phyloP scores from a whole-genome alignment of 2,113 vertebrate species.

The Hymenochirus boettgeri region DNA sequence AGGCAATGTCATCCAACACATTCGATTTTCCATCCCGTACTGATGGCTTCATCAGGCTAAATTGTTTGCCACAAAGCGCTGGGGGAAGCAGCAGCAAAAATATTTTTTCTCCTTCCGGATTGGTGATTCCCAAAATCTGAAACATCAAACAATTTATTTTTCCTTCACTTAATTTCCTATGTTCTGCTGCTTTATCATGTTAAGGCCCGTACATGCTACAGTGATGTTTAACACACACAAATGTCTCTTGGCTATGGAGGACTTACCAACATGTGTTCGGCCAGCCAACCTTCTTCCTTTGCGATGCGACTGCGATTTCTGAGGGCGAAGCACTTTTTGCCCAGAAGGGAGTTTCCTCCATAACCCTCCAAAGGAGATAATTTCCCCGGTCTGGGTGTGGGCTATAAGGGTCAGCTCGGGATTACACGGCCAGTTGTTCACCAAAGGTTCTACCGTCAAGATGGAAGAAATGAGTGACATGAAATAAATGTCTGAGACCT shows the following conservation, averaged over 20 bases:
- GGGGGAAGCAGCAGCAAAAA: conserved; percentile 93
- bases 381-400: conserved; percentile 87
- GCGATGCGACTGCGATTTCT: conserved; percentile 89
- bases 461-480: neutral
- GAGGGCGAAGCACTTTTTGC: conserved; percentile 96
- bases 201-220: too few species aligned
- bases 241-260: too few species aligned
- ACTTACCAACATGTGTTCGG: conserved; percentile 97
- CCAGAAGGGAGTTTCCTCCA: conserved; percentile 91
- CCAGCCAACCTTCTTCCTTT: conserved; percentile 95
- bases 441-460: conserved; percentile 74
- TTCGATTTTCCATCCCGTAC: conserved; percentile 92
- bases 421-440: conserved; percentile 95
- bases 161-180: too few species aligned
- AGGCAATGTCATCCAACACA: conserved; percentile 94
- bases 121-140: conserved; percentile 90
- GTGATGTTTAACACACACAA: too few species aligned
- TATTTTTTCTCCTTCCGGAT: conserved; percentile 86
- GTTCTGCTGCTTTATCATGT: too few species aligned
- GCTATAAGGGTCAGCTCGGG: conserved; percentile 86
- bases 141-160: neutral
- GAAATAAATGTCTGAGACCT: too few species aligned
- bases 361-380: conserved; percentile 94
- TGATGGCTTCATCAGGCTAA: conserved; percentile 90
- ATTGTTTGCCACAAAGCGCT: conserved; percentile 93